phyloP scores from a whole-genome alignment of 2,797 vertebrate genomes.

The Squalus acanthias region DNA sequence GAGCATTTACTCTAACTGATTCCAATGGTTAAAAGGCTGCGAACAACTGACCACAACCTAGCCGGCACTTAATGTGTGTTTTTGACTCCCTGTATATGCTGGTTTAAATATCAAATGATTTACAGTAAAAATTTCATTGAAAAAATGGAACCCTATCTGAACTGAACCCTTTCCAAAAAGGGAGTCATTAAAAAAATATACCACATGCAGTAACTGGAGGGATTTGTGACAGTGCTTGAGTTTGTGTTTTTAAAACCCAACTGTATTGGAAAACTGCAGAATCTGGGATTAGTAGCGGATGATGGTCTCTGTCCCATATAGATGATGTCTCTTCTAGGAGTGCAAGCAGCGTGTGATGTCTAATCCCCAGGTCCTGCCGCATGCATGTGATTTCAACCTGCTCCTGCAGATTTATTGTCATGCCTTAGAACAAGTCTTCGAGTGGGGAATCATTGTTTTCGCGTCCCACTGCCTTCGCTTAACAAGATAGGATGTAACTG shows the following conservation, averaged over 20 bases:
- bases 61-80: background rate
- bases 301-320: background rate
- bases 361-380: slow-evolving; percentile 2
- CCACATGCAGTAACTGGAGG: background rate
- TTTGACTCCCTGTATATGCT: background rate
- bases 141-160: background rate
- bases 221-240: background rate
- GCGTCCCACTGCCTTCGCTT: background rate
- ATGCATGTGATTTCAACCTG: background rate
- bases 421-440: background rate
- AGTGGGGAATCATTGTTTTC: background rate
- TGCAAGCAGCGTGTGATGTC: slow-evolving; percentile 4
- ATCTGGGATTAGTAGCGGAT: background rate
- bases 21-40: background rate
- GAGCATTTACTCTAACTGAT: background rate
- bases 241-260: background rate
- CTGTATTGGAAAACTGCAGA: background rate
- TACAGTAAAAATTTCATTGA: background rate
- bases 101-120: background rate
- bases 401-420: background rate
- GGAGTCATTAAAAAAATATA: background rate
- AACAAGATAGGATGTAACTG: background rate
- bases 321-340: background rate
- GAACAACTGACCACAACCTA: background rate
- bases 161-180: background rate